phyloP scores from a whole-genome alignment of 2,113 vertebrate genomes.

The Acanthochromis polyacanthus region DNA sequence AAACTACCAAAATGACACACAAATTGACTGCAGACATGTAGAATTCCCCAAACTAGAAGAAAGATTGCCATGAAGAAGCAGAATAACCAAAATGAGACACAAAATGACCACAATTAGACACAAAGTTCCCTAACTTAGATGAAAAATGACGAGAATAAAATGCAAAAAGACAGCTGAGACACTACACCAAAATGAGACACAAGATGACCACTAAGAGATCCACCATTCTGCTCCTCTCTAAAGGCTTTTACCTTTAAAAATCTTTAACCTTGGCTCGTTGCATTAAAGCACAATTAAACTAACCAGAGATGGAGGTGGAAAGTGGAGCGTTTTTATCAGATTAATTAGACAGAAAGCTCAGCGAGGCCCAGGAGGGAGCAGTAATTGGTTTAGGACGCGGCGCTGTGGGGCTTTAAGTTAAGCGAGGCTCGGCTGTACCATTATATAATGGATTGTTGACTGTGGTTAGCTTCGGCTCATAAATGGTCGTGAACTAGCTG shows the following conservation, averaged over 20 bases:
- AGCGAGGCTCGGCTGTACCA: background rate
- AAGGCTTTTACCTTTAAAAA: background rate
- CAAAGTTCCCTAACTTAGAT: no score
- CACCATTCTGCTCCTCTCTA: no score
- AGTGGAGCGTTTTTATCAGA: slow-evolving; percentile 29
- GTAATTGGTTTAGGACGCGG: slow-evolving; percentile 36
- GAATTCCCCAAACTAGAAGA: no score
- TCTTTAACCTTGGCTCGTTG: background rate
- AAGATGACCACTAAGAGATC: no score
- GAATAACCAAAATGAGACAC: no score
- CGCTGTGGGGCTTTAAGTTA: background rate
- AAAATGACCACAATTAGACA: no score
- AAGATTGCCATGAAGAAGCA: no score
- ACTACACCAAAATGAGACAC: no score
- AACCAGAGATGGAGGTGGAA: slow-evolving; percentile 7
- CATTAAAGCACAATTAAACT: slow-evolving; percentile 1
- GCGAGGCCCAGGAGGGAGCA: slow-evolving; percentile 14
- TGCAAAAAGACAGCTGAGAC: no score
- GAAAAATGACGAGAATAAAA: no score
- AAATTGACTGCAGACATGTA: no score
- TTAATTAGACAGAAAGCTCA: slow-evolving; percentile 39
- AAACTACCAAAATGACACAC: no score
- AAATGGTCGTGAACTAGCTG: slow-evolving; percentile 27
- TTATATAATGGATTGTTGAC: slow-evolving; percentile 7
- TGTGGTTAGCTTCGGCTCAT: slow-evolving; percentile 17